Evolutionary conservation across 2,113 vertebrate genomes (phyloP).

Genomic region (Pitta sordida): DNA sequence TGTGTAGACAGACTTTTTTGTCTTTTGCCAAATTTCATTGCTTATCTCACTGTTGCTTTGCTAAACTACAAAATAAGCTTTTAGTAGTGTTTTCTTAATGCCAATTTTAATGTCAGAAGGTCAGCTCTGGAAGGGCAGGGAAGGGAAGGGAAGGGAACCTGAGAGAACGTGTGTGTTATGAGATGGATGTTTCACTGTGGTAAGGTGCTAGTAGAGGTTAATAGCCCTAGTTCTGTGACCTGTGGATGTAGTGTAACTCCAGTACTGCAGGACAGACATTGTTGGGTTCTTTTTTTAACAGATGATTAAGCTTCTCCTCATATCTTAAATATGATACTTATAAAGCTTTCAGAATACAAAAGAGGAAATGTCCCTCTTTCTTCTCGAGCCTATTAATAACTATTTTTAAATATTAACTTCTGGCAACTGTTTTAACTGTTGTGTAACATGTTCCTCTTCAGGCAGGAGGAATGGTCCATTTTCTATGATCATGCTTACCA

Average conservation of each 20-base stretch:
- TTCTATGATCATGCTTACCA: background rate
- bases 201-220: background rate
- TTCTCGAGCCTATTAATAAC: background rate
- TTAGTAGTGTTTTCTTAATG: background rate
- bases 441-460: background rate
- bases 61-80: background rate
- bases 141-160: background rate
- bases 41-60: background rate
- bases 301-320: background rate
- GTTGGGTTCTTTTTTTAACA: background rate
- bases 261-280: background rate
- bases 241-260: background rate
- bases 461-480: background rate
- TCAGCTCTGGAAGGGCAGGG: background rate
- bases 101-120: background rate
- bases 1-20: background rate
- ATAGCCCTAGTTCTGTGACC: background rate
- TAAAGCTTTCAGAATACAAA: constrained; percentile 2
- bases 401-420: background rate
- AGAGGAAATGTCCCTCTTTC: background rate
- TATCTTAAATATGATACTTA: background rate
- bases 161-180: background rate
- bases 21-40: background rate
- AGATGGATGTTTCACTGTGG: background rate
- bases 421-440: background rate